Evolutionary conservation across 2,797 vertebrate genomes (phyloP).

Genomic region (Anabas testudineus): DNA sequence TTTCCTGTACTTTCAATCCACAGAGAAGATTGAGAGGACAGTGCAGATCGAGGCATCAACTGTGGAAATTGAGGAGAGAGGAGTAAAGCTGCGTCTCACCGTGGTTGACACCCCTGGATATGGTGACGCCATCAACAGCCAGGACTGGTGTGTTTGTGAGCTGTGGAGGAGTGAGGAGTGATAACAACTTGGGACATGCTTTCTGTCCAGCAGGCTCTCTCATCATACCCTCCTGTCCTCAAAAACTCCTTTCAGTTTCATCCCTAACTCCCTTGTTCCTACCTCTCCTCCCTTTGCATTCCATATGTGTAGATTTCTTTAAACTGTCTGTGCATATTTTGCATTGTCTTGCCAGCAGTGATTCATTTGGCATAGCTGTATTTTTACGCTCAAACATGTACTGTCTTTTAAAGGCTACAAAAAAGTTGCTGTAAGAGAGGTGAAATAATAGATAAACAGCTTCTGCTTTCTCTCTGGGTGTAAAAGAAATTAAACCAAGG

Average conservation of each 20-base stretch:
- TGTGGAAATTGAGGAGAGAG: slow-evolving; percentile 97
- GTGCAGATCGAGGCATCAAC: slow-evolving; percentile 99
- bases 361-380: slow-evolving; percentile 31
- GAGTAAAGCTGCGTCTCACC: slow-evolving; percentile 96
- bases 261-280: slow-evolving; percentile 39
- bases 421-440: neutral
- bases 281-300: slow-evolving; percentile 51
- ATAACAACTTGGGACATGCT: slow-evolving; percentile 35
- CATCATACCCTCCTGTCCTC: slow-evolving; percentile 40
- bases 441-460: neutral
- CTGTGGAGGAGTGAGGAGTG: slow-evolving; percentile 23
- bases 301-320: slow-evolving; percentile 27
- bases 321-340: slow-evolving; percentile 7
- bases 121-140: slow-evolving; percentile 96
- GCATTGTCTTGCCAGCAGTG: slow-evolving; percentile 13
- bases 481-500: too few species aligned
- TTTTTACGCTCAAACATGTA: slow-evolving; percentile 18
- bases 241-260: slow-evolving; percentile 42
- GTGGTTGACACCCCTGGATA: slow-evolving; percentile 99
- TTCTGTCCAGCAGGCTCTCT: slow-evolving; percentile 31
- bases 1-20: neutral
- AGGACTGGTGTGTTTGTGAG: slow-evolving; percentile 87
- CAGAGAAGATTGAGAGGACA: slow-evolving; percentile 98
- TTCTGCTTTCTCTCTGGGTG: neutral
- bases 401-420: neutral